Conservation (phyloP, 2,113 vertebrate genomes). For the Picathartes gymnocephalus region DNA sequence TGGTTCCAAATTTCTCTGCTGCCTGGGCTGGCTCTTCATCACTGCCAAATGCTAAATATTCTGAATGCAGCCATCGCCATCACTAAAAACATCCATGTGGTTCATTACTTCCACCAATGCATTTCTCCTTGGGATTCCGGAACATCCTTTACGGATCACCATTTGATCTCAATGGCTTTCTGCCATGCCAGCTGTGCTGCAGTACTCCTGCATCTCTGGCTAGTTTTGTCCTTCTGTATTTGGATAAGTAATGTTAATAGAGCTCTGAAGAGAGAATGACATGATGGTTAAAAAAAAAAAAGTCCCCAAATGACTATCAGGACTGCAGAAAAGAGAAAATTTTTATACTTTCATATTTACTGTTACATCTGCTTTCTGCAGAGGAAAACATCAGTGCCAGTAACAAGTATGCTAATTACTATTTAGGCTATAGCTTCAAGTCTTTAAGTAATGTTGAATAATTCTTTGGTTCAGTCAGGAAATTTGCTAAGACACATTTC, state of each 20-base stretch:
- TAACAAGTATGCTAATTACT: constrained; percentile 73
- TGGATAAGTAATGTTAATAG: neutral
- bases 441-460: constrained; percentile 74
- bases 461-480: constrained; percentile 70
- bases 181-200: neutral
- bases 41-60: neutral
- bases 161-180: neutral
- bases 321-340: constrained; percentile 13
- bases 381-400: constrained; percentile 56
- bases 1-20: constrained; percentile 5
- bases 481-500: constrained; percentile 75
- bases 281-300: neutral
- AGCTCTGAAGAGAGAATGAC: neutral
- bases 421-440: constrained; percentile 69
- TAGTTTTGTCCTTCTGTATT: neutral
- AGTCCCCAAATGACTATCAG: neutral
- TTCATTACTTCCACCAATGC: neutral
- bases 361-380: constrained; percentile 59
- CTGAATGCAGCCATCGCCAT: neutral
- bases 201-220: neutral
- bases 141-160: neutral
- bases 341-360: constrained; percentile 65
- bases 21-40: neutral
- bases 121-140: neutral
- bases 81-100: neutral